Evolutionary conservation across 2,888 invertebrate genomes (phyloP).

Genomic region (Nezara viridula): DNA sequence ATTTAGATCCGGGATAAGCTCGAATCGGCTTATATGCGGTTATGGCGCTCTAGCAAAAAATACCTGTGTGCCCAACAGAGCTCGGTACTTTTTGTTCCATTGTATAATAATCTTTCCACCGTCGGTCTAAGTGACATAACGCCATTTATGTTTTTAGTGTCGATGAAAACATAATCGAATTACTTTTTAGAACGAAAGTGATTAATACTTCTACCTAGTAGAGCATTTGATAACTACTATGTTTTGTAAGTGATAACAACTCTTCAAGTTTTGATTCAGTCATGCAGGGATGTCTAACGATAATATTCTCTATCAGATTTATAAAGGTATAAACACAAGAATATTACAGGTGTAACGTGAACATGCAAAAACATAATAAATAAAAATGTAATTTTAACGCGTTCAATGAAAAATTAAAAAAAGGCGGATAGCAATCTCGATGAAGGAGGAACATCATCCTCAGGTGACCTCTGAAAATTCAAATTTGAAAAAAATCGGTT

Average conservation of each 20-base stretch:
- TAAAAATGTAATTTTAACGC: too few relatives aligned
- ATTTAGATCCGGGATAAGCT: not conserved
- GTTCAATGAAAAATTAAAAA: too few relatives aligned
- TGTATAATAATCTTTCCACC: not conserved
- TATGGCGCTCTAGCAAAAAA: not conserved
- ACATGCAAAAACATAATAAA: too few relatives aligned
- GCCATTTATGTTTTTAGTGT: not conserved
- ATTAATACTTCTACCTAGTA: not conserved
- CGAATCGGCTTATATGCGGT: not conserved
- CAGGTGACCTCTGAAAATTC: too few relatives aligned
- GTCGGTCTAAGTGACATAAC: not conserved
- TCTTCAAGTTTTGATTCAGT: not conserved
- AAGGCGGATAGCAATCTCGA: too few relatives aligned
- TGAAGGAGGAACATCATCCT: too few relatives aligned
- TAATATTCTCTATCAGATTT: not conserved
- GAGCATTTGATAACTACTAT: not conserved
- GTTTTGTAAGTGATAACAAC: not conserved
- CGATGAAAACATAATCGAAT: not conserved
- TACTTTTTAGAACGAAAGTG: not conserved
- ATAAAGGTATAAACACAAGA: not conserved
- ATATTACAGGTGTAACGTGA: too few relatives aligned
- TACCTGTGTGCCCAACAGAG: not conserved
- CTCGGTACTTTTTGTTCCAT: not conserved
- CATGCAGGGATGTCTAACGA: not conserved
- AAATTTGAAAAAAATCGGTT: too few relatives aligned